Base-by-base conservation (phyloP, 2,797 vertebrate species). In the Australoheros facetus region DNA sequence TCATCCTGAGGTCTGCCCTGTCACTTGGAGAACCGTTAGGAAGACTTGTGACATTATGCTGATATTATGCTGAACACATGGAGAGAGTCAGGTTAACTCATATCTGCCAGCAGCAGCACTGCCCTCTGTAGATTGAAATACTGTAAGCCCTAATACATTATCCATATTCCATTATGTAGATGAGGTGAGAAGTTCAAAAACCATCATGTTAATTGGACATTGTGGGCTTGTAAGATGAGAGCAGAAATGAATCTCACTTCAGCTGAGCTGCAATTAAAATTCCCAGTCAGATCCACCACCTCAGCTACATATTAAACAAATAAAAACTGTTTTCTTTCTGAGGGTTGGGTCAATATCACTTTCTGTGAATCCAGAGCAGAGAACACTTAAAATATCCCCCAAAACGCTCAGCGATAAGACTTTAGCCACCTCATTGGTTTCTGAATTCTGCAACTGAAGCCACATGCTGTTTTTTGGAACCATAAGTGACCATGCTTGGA, bases 161-260 rank as follows among this genome's bases (percentile, higher is more conserved):
- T 84, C 59, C 75, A 70, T 74, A 75, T 75, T 72, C 75, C 79
- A 81, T 88, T 80, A 77, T 83, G 86, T 4, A 82, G 83, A 89
- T 87, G 81, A 82, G 82, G 82, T 77, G 62, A 79, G 34, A n/a
- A 77, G 82, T 77, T 89, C 78, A 87, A 75, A 83, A 73, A 53
- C 37, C 45, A 10, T 77, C 37, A 2, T 57, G 66, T 58, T 89
- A 78, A 88, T 73, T 82, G 74, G 60, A 84, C 21, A 1, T 60
- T 5, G 69, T 30, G 66, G 60, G 71, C 28, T 69, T 57, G 71
- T 48, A 62, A 26, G 56, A 66, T 2, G 62, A 9, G 23, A 71
- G 56, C 45, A 23, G 37, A 58, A 37, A 66, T 64, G 26, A 54
- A 59, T 59, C 51, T 28, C 13, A 57, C 16, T 54, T 58, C 16